Evolutionary conservation across 2,888 invertebrate species (phyloP).

Genomic region (Aspidapion aeneum): DNA sequence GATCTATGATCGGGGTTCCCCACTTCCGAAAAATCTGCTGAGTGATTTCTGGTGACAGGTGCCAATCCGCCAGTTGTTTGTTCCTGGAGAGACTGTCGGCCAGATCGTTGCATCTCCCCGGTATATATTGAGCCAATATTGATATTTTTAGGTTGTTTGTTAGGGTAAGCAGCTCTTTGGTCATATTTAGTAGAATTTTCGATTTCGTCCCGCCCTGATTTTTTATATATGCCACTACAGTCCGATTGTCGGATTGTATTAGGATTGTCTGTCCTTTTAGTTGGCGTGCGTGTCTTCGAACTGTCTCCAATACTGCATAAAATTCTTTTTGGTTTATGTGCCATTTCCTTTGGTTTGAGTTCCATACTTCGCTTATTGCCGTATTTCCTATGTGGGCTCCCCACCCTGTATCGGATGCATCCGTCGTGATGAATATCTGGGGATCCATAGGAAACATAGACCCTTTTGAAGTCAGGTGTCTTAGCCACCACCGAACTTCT

Average conservation of each 20-base stretch:
- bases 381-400: conserved; percentile 11
- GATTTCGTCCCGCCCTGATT: background rate
- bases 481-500: conserved; percentile 6
- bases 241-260: background rate
- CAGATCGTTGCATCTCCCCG: conserved; percentile 23
- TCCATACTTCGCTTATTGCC: conserved; percentile 1
- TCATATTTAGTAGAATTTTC: background rate
- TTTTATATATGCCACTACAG: background rate
- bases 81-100: background rate
- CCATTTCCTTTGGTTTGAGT: conserved; percentile 8
- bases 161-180: no score
- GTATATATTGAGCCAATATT: conserved; percentile 19
- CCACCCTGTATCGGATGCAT: conserved; percentile 15
- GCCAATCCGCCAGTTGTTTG: background rate
- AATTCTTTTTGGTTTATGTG: conserved; percentile 18
- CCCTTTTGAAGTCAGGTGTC: background rate
- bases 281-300: no score
- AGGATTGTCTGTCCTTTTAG: background rate
- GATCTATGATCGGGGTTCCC: background rate
- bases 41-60: background rate
- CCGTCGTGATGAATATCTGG: background rate
- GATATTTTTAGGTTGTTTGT: conserved; percentile 14
- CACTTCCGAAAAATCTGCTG: background rate
- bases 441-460: conserved; percentile 7
- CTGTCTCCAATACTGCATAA: no score